These are phyloP conservation scores for Neomonachus schauinslandi DNA, from an alignment of 2,113 vertebrate species.

Conservation along the genomic window DNA sequence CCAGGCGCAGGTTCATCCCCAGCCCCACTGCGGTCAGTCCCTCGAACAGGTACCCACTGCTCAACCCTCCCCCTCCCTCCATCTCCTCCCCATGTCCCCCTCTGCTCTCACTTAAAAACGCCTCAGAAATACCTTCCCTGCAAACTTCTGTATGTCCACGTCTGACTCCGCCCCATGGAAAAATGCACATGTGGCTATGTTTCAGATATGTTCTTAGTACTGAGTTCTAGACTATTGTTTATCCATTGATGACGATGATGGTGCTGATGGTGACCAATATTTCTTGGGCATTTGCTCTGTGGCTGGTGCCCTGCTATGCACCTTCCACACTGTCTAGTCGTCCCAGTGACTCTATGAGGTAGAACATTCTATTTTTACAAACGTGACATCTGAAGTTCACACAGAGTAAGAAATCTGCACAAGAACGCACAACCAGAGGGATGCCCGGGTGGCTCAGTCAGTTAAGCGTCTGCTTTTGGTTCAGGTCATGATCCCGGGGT, in stretches of 20 bases:
- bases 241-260: not conserved
- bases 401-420: not conserved
- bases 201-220: not conserved
- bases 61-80: not conserved
- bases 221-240: not conserved
- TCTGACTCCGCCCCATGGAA: not conserved
- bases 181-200: not conserved
- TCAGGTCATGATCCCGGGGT: not conserved
- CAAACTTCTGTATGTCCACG: not conserved
- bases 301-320: not conserved
- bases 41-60: not conserved
- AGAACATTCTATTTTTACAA: not conserved
- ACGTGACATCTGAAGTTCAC: not conserved
- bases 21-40: not conserved
- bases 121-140: not conserved
- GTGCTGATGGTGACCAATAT: too few species aligned
- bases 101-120: not conserved
- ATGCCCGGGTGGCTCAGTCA: not conserved
- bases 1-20: not conserved
- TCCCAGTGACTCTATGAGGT: not conserved
- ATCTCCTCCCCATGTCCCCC: not conserved
- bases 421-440: not conserved
- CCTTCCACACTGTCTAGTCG: not conserved
- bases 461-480: not conserved
- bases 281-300: not conserved